Conservation (phyloP, 30 jellyfish, hydroid and myxozoan species). For the Aurelia coerulea region DNA sequence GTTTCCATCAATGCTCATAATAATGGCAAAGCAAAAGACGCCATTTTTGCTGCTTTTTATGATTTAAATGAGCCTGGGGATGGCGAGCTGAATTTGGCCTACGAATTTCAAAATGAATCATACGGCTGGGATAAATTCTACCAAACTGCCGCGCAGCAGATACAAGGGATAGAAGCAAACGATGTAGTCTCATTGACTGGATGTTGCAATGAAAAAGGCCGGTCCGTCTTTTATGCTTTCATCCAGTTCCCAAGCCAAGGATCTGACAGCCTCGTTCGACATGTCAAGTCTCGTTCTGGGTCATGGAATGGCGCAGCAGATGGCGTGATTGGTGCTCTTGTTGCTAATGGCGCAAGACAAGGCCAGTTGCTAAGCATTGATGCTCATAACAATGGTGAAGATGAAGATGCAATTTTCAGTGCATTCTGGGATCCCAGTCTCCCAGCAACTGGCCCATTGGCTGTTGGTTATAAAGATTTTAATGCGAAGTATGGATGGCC, state of each 20-base stretch:
- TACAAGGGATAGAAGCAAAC: neutral
- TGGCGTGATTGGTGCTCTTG: constrained; percentile 5
- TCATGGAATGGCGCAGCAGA: constrained; percentile 39
- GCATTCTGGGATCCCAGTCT: constrained; percentile 25
- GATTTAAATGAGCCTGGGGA: constrained; percentile 33
- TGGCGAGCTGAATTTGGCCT: constrained; percentile 33
- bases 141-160: constrained; percentile 17
- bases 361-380: constrained; percentile 44
- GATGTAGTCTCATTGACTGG: constrained; percentile 37
- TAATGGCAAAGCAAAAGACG: constrained; percentile 18
- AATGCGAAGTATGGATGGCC: constrained; percentile 27
- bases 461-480: constrained; percentile 18
- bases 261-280: neutral
- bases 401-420: constrained; percentile 33
- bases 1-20: constrained; percentile 24
- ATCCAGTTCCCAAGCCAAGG: constrained; percentile 34
- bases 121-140: constrained; percentile 17
- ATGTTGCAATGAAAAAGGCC: constrained; percentile 17
- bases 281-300: constrained; percentile 14
- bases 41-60: constrained; percentile 27
- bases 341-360: constrained; percentile 14
- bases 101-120: constrained; percentile 21
- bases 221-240: constrained; percentile 28
- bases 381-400: constrained; percentile 44
- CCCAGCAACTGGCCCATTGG: constrained; percentile 24